Evolutionary conservation across 2,797 vertebrate genomes (phyloP).

Genomic region (Orientallactaga sibirica): DNA sequence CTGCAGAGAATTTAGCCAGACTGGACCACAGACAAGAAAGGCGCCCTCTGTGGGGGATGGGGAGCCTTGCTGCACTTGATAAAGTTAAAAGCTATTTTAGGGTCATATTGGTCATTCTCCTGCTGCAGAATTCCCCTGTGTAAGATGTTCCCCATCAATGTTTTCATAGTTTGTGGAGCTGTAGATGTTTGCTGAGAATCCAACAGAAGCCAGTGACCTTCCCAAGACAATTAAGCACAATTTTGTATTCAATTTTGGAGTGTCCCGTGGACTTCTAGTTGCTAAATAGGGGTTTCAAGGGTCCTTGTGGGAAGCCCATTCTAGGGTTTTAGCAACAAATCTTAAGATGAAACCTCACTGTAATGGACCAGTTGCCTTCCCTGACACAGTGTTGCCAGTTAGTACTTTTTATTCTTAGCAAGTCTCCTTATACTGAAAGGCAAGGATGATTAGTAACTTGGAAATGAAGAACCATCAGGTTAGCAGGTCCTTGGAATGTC

Average conservation of each 20-base stretch:
- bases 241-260: neutral
- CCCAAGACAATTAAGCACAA: neutral
- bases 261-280: neutral
- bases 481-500: neutral
- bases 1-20: neutral
- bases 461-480: neutral
- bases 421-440: constrained; percentile 7
- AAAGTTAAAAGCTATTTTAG: neutral
- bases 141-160: neutral
- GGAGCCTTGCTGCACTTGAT: neutral
- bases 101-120: neutral
- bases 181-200: constrained; percentile 2
- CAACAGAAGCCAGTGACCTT: neutral
- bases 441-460: neutral
- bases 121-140: neutral
- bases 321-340: neutral
- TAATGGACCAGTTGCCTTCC: neutral
- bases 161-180: neutral
- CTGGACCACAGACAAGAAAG: neutral
- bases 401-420: neutral
- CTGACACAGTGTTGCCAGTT: neutral
- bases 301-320: neutral
- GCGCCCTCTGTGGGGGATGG: neutral
- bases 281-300: neutral
- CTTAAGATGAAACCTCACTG: neutral